These are phyloP conservation scores for Hucho hucho DNA, from an alignment of 2,113 vertebrate genomes.

Conservation along the genomic window DNA sequence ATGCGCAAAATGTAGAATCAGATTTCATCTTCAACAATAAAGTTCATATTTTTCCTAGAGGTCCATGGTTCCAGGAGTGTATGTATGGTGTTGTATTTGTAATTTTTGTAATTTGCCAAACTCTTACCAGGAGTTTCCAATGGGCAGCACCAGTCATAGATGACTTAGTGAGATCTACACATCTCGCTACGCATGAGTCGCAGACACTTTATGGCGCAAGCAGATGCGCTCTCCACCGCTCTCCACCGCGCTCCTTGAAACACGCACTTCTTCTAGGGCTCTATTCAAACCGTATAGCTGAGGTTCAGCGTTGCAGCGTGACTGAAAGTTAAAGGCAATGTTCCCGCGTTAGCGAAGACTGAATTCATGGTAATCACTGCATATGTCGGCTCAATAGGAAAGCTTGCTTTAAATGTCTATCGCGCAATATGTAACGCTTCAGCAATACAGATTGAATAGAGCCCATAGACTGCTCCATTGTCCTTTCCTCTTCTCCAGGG, in stretches of 20 bases:
- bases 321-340: too few relatives aligned
- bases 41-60: slow-evolving; percentile 53
- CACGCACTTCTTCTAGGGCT: slow-evolving; percentile 55
- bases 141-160: slow-evolving; percentile 80
- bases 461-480: slow-evolving; percentile 51
- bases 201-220: slow-evolving; percentile 66
- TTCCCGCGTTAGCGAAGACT: too few relatives aligned
- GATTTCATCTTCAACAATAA: slow-evolving; percentile 63
- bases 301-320: too few relatives aligned
- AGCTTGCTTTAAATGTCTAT: too few relatives aligned
- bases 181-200: slow-evolving; percentile 54
- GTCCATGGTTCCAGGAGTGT: slow-evolving; percentile 47
- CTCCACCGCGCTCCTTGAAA: slow-evolving; percentile 61
- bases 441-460: too few relatives aligned
- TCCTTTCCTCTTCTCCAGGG: slow-evolving; percentile 44
- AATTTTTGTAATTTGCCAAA: slow-evolving; percentile 82
- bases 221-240: slow-evolving; percentile 53
- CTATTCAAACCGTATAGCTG: too few relatives aligned
- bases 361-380: too few relatives aligned
- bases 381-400: too few relatives aligned
- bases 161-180: slow-evolving; percentile 60
- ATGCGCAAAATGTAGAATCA: slow-evolving; percentile 67
- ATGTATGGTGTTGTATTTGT: slow-evolving; percentile 39
- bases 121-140: slow-evolving; percentile 68
- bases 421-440: too few relatives aligned